Base-by-base conservation (phyloP, 37 sponge, comb jelly and placozoan species). In the Aplysina aerophoba region DNA sequence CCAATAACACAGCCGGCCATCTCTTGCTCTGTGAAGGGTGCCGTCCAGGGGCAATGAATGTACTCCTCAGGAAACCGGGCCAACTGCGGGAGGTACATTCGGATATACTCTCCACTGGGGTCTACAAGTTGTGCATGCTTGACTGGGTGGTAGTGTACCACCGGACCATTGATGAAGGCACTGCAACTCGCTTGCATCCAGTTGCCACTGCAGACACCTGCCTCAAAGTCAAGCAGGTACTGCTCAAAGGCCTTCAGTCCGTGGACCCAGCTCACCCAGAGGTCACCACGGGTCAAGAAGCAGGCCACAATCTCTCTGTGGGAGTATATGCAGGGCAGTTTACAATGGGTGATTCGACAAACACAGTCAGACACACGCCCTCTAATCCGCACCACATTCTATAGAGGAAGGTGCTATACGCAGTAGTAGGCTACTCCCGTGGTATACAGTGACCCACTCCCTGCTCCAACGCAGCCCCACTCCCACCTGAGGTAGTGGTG, bases 281-380 rank as follows among this genome's bases (percentile, higher is more conserved):
- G 87, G 24, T 89, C 89, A 34, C 93, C 93, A 35, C 93, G 33
- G 5, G 93, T 93, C 33, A 93, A 78, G 64, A 93, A 93, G n/a
- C 78, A 30, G 0, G 93, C 93, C 31, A 89, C 87, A 30, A 77
- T 57, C 55, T 93, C 90, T 35, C 93, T 89, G 73, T 8, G 8
- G 50, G 3, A n/a, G n/a, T n/a, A n/a, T n/a, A n/a, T n/a, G n/a
- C n/a, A n/a, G n/a, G n/a, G n/a, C n/a, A n/a, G n/a, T n/a, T n/a
- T n/a, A n/a, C n/a, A n/a, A n/a, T n/a, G n/a, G n/a, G n/a, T n/a
- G n/a, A n/a, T n/a, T n/a, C n/a, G n/a, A n/a, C n/a, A n/a, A n/a
- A n/a, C n/a, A n/a, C n/a, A n/a, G n/a, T n/a, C n/a, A n/a, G n/a
- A n/a, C n/a, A n/a, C n/a, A n/a, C n/a, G n/a, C n/a, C n/a, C n/a